Base-by-base conservation (phyloP, 1,140 invertebrate species). In the Battus philenor region DNA sequence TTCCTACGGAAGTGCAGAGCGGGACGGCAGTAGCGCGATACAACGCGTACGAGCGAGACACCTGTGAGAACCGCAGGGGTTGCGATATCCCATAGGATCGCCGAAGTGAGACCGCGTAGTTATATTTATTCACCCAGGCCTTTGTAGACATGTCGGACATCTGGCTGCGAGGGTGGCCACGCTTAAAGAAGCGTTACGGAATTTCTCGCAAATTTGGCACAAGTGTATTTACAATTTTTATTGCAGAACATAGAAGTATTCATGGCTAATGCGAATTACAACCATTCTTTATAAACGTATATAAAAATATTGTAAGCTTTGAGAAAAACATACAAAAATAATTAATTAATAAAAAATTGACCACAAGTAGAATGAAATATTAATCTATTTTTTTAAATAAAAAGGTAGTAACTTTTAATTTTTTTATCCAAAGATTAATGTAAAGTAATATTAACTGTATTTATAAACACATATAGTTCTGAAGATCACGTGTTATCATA, bases 41-140 rank as follows among this genome's bases (percentile, higher is more conserved):
- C 0, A 1, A 24, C 11, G 24, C 0, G 67, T 39, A 54, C 30
- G 54, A 74, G 30, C 16, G 62, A 55, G 62, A 74, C 17, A 41
- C 32, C 41, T 76, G 78, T 84, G 80, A 75, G 80, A 84, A 84
- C 68, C 67, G 52, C 59, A 73, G 59, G 80, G 80, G 80, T 80
- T 66, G 68, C 65, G 58, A 65, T 74, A 75, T 84, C 80, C 75
- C 80, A 84, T 79, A 78, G 60, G 60, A 57, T 58, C 60, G 70
- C 57, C 63, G 61, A 59, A 71, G 71, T 69, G 70, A 54, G 49
- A 62, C 65, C 56, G 46, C 44, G 43, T 27, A 53, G 54, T 50
- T 34, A 32, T 54, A 50, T 44, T 56, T 51, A 47, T 44, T 51
- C 22, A 16, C 24, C 20, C 38, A n/a, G 24, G 12, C 29, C 38